Evolutionary conservation across 35 echinoderm and acorn worm species (phyloP).

Genomic region (Apostichopus californicus): DNA sequence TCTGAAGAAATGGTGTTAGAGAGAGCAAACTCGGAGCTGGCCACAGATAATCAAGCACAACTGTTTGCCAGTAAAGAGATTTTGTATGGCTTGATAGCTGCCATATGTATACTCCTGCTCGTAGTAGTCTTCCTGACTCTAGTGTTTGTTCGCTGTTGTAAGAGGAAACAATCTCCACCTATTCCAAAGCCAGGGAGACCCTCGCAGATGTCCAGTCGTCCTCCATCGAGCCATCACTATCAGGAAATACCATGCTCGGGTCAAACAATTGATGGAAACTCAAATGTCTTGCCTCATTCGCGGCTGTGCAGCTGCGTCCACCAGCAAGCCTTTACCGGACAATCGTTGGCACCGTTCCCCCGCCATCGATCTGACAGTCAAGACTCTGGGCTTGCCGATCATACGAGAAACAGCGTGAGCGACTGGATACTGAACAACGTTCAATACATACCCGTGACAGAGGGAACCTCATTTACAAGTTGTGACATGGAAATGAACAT

Average conservation of each 20-base stretch:
- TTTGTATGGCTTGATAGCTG: too few relatives aligned
- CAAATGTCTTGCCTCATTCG: not conserved
- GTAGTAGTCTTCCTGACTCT: too few relatives aligned
- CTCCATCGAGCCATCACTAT: not conserved
- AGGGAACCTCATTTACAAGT: not conserved
- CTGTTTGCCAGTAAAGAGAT: too few relatives aligned
- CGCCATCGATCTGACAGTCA: slow-evolving; percentile 16
- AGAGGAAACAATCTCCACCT: too few relatives aligned
- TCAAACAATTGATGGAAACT: not conserved
- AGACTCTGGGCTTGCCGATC: slow-evolving; percentile 23
- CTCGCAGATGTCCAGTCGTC: too few relatives aligned
- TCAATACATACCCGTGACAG: not conserved
- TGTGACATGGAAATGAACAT: not conserved
- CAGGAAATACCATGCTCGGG: not conserved
- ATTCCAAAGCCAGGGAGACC: too few relatives aligned
- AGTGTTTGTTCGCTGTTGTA: too few relatives aligned
- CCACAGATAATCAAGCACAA: too few relatives aligned
- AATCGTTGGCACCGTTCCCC: not conserved
- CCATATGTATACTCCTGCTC: too few relatives aligned
- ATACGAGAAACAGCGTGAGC: slow-evolving; percentile 1
- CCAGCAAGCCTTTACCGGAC: not conserved
- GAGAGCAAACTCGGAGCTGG: too few relatives aligned
- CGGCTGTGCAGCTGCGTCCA: not conserved
- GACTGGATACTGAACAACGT: slow-evolving; percentile 1
- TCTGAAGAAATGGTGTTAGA: too few relatives aligned